Evolutionary conservation across 2,113 vertebrate genomes (phyloP).

Genomic region (Hydrochoerus hydrochaeris): DNA sequence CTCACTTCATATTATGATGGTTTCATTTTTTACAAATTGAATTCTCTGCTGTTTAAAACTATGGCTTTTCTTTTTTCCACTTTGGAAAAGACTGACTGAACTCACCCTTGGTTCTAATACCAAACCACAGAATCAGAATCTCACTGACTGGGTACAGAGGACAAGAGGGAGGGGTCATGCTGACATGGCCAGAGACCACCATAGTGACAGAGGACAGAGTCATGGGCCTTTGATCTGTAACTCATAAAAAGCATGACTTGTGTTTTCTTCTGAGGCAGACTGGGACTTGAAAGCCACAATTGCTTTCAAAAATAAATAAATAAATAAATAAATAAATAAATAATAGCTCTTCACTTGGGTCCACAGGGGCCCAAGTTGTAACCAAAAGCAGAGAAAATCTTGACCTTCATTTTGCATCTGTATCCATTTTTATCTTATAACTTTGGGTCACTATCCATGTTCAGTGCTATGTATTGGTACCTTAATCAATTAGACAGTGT

Average conservation of each 20-base stretch:
- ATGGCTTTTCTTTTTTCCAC: background rate
- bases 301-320: background rate
- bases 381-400: background rate
- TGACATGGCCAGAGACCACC: background rate
- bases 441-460: background rate
- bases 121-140: background rate
- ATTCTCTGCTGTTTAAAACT: background rate
- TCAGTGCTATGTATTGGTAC: background rate
- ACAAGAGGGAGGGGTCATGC: background rate
- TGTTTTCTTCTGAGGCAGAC: background rate
- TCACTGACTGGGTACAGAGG: background rate
- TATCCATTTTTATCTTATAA: background rate
- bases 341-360: background rate
- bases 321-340: background rate
- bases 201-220: background rate
- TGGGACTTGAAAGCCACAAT: background rate
- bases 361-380: background rate
- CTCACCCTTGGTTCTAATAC: background rate
- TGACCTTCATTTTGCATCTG: background rate
- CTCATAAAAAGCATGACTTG: background rate
- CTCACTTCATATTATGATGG: background rate
- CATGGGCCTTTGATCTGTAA: background rate
- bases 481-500: background rate
- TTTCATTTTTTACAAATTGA: background rate
- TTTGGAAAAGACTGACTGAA: conserved; percentile 2